Conservation (phyloP, 2,888 invertebrate species). For the Orthonychiurus folsomi region DNA sequence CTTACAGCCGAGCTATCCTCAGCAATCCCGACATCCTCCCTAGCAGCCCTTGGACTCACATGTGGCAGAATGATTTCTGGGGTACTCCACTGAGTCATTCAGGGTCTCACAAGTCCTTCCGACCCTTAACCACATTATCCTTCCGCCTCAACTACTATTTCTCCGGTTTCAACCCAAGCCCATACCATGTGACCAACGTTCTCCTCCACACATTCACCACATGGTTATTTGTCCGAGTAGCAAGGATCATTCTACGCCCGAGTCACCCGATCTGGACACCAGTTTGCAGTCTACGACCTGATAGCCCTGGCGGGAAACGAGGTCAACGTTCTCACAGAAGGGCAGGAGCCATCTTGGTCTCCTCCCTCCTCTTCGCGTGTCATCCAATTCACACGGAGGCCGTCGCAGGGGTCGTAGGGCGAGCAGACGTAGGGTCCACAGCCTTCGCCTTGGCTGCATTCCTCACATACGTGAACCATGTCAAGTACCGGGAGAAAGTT, state of each 20-base stretch:
- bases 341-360: slow-evolving; percentile 47
- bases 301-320: slow-evolving; percentile 1
- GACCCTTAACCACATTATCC: slow-evolving; percentile 81
- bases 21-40: slow-evolving; percentile 87
- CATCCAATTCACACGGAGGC: slow-evolving; percentile 97
- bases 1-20: slow-evolving; percentile 84
- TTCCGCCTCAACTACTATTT: slow-evolving; percentile 73
- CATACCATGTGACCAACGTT: slow-evolving; percentile 64
- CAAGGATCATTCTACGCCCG: slow-evolving; percentile 34
- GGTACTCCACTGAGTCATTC: slow-evolving; percentile 75
- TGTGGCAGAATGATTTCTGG: slow-evolving; percentile 94
- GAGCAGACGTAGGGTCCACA: slow-evolving; percentile 87
- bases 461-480: slow-evolving; percentile 72
- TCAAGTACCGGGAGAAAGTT: slow-evolving; percentile 45
- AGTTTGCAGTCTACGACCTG: too few relatives aligned
- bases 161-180: slow-evolving; percentile 65
- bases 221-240: slow-evolving; percentile 45
- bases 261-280: slow-evolving; percentile 35
- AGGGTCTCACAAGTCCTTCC: slow-evolving; percentile 93
- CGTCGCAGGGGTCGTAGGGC: slow-evolving; percentile 88
- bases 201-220: slow-evolving; percentile 47
- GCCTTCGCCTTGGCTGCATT: slow-evolving; percentile 82
- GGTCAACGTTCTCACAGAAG: slow-evolving; percentile 13
- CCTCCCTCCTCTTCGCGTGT: slow-evolving; percentile 81
- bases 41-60: slow-evolving; percentile 67